phyloP scores from a whole-genome alignment of 2,797 vertebrate genomes.

The Neosilurus mollespiculum region DNA sequence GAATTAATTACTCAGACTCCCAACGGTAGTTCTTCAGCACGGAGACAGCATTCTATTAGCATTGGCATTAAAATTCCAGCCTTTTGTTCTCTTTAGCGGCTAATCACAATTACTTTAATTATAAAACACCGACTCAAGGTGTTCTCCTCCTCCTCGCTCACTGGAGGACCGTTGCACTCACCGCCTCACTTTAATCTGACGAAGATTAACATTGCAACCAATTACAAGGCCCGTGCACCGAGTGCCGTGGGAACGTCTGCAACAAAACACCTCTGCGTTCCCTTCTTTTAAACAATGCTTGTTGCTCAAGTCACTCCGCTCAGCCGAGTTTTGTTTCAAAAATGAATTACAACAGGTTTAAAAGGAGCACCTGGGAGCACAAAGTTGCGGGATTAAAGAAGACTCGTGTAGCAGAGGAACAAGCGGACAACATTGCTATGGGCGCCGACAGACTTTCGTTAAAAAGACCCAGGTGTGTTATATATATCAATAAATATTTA shows the following conservation, averaged over 20 bases:
- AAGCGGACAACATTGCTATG: not conserved
- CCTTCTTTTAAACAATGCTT: not conserved
- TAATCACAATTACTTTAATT: conserved; percentile 71
- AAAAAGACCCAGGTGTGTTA: not conserved
- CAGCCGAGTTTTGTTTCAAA: conserved; percentile 8
- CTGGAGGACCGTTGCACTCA: conserved; percentile 45
- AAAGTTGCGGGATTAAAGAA: conserved; percentile 11
- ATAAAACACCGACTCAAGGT: conserved; percentile 53
- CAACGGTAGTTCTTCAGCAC: conserved; percentile 55
- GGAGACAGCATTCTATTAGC: conserved; percentile 60
- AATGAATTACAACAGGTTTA: conserved; percentile 33
- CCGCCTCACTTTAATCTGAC: conserved; percentile 48
- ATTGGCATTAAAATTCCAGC: conserved; percentile 56
- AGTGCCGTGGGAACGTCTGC: conserved; percentile 25
- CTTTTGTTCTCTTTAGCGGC: conserved; percentile 64
- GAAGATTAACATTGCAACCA: conserved; percentile 60
- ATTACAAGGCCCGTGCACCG: conserved; percentile 46
- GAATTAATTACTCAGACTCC: conserved; percentile 66
- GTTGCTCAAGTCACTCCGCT: conserved; percentile 12
- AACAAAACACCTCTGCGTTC: not conserved
- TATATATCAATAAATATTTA: not conserved
- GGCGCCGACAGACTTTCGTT: not conserved
- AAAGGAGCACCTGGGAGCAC: not conserved
- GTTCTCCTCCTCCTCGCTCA: conserved; percentile 18
- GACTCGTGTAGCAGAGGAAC: not conserved